A percentile compares a stretch with the other conserved stretches of the same genome.
Conservation (phyloP, 2,797 vertebrate species). For the Gallinago solitaria region DNA sequence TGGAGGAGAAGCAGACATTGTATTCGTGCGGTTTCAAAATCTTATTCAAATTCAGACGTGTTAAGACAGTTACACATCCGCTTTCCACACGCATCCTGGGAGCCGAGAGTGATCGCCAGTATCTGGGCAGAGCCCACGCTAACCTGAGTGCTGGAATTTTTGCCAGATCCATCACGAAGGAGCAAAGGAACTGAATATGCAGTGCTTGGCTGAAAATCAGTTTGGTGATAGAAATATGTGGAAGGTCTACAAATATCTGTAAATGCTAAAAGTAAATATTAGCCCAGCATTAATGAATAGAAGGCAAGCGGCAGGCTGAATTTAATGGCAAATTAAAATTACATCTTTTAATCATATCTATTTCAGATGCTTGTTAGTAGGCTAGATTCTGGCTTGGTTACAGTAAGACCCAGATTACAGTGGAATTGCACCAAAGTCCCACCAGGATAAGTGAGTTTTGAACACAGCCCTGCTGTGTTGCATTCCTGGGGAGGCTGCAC, state of each 20-base stretch:
- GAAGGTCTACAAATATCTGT: not conserved
- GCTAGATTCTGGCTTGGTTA: not conserved
- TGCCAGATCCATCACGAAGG: slow-evolving; percentile 6
- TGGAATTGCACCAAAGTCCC: not conserved
- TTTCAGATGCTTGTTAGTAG: not conserved
- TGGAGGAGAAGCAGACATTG: not conserved
- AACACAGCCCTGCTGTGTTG: not conserved
- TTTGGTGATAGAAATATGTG: not conserved
- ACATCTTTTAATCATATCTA: not conserved
- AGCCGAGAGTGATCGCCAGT: not conserved
- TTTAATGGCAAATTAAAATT: not conserved
- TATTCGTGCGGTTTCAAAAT: not conserved
- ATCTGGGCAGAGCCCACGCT: not conserved
- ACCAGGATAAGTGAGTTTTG: not conserved
- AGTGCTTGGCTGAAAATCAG: not conserved
- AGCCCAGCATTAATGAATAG: not conserved
- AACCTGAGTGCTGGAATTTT: not conserved
- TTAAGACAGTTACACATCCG: not conserved
- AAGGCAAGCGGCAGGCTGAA: not conserved
- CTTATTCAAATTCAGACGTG: not conserved
- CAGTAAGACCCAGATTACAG: not conserved
- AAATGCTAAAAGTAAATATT: not conserved
- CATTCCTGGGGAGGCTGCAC: not conserved
- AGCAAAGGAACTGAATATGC: not conserved
- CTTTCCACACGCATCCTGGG: not conserved